Evolutionary conservation across 2,888 invertebrate species (phyloP), one percentile per base, ranked within the genome.

Genomic region (Sturmia bella): DNA sequence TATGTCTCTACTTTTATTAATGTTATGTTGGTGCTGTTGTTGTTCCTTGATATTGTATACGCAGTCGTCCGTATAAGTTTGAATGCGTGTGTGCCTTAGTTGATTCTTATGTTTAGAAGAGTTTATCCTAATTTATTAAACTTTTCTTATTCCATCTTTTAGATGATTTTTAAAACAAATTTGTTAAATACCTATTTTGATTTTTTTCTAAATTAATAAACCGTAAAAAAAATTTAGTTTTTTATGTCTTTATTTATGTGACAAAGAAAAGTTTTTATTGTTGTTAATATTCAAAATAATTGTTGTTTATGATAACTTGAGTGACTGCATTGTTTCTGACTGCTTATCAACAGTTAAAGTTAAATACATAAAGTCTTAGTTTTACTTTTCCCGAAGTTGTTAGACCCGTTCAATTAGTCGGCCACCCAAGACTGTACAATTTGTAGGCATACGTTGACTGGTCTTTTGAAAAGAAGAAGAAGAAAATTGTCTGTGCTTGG

Each of bases 271-370:
- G 24, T 59, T 64, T 73, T 75, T 77, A 73, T 77, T 66, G 24
- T 82, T 64, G 66, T 64, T 78, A 75, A 82, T 78, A 61, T 24
- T 66, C 74, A 56, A 74, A 82, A 70, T 82, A 78, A 82, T 82
- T 78, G 39, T 59, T 59, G 56, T 82, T 78, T 78, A 81, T 63
- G 52, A 56, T 54, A 37, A 39, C 32, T 74, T 81, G 78, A 70
- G 78, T 54, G 74, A 66, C 78, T 75, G 48, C n/a, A 82, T 82
- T 70, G 75, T 52, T 52, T 11, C 73, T 6, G 6, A 27, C n/a
- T n/a, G 6, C 27, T 27, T 27, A 27, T 27, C n/a, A n/a, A n/a
- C n/a, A n/a, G n/a, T n/a, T n/a, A n/a, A n/a, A n/a, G n/a, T 27
- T 6, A 3, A 4, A 6, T 27, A 27, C 27, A 27, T n/a, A 27